phyloP scores from a whole-genome alignment of 2,113 vertebrate genomes.

The cat (Felis catus) region F.catus_Fca126_mat1.0 CM031428.1:9024001-9024500 shows the following conservation, averaged over 20 bases:
- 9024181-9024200: background rate
- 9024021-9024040: background rate
- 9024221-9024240: no score
- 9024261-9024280: background rate
- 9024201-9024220: background rate
- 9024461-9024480: no score
- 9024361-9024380: background rate
- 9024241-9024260: no score
- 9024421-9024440: no score
- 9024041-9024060: background rate
- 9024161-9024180: background rate
- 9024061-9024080: background rate
- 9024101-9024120: background rate
- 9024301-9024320: background rate
- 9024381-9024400: background rate
- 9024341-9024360: background rate
- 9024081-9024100: background rate
- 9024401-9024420: no score
- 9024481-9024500: no score
- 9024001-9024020: background rate
- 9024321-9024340: background rate
- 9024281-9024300: background rate
- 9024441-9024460: no score
- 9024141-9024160: background rate
- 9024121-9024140: no score